Conservation (phyloP, 2,888 invertebrate genomes). For the Zelleria hepariella region DNA sequence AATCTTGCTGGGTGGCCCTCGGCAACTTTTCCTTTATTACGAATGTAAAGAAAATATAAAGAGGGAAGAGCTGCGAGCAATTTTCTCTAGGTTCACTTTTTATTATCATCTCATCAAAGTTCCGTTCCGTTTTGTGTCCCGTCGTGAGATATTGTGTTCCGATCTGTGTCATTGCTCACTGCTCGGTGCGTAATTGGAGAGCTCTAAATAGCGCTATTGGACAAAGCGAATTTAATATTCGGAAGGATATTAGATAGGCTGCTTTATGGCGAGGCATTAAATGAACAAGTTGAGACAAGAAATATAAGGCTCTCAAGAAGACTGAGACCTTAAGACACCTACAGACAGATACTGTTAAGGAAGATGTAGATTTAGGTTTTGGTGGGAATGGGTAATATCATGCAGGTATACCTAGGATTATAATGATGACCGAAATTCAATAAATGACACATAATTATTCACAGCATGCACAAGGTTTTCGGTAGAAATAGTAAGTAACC, state of each 20-base stretch:
- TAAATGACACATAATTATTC: background rate
- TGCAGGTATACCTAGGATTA: background rate
- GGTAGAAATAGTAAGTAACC: background rate
- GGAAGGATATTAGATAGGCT: too few relatives aligned
- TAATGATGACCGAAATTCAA: background rate
- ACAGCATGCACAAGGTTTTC: background rate
- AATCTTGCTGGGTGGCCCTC: conserved; percentile 43
- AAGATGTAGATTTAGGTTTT: background rate
- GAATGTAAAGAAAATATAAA: conserved; percentile 40
- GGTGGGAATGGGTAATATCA: background rate
- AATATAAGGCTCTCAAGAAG: background rate
- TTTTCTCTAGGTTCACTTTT: conserved; percentile 47
- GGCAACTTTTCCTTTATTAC: conserved; percentile 51
- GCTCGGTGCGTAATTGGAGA: conserved; percentile 23
- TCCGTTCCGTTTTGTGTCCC: conserved; percentile 36
- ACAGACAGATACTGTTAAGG: background rate
- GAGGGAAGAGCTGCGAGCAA: conserved; percentile 37
- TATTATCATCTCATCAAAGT: conserved; percentile 48
- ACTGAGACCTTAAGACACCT: background rate
- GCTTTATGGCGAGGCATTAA: background rate
- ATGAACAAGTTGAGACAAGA: background rate
- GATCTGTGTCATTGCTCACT: conserved; percentile 23
- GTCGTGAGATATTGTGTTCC: background rate
- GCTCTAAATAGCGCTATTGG: conserved; percentile 16
- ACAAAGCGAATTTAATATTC: conserved; percentile 44